phyloP scores from a whole-genome alignment of 2,888 invertebrate species.

The Fabriciana adippe region DNA sequence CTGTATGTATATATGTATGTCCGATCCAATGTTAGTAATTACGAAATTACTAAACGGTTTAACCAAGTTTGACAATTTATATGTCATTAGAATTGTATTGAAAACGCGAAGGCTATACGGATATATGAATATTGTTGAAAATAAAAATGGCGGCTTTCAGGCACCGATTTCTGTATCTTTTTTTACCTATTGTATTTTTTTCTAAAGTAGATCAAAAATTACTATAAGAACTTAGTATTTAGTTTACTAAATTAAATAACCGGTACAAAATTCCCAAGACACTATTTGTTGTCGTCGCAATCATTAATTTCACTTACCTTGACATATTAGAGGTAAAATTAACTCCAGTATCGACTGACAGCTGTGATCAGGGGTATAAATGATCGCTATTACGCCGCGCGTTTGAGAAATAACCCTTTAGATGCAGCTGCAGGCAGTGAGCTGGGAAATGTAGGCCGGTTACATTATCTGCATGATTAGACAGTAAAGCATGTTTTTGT shows the following conservation, averaged over 20 bases:
- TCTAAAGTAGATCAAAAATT: no score
- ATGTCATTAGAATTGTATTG: no score
- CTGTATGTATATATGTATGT: no score
- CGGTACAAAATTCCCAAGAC: not conserved
- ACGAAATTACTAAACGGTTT: no score
- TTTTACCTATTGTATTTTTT: no score
- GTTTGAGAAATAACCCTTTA: constrained; percentile 72
- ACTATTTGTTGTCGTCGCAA: constrained; percentile 6
- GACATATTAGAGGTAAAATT: constrained; percentile 47
- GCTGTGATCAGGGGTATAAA: constrained; percentile 65
- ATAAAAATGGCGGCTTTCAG: no score
- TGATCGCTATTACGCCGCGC: constrained; percentile 62
- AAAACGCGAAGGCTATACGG: no score
- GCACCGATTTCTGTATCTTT: no score
- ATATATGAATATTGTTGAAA: no score
- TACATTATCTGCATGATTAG: constrained; percentile 42
- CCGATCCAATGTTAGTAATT: no score
- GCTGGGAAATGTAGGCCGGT: constrained; percentile 50
- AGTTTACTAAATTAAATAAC: not conserved
- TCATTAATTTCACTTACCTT: constrained; percentile 16
- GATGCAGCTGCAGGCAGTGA: constrained; percentile 61
- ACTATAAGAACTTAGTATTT: no score
- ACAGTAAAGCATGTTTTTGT: constrained; percentile 16
- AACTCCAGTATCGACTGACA: constrained; percentile 56
- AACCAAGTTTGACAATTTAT: no score